Percentiles rank a stretch among this genome's conserved stretches.
Evolutionary conservation across 2,797 vertebrate genomes (phyloP).

Genomic region (Spondyliosoma cantharus): DNA sequence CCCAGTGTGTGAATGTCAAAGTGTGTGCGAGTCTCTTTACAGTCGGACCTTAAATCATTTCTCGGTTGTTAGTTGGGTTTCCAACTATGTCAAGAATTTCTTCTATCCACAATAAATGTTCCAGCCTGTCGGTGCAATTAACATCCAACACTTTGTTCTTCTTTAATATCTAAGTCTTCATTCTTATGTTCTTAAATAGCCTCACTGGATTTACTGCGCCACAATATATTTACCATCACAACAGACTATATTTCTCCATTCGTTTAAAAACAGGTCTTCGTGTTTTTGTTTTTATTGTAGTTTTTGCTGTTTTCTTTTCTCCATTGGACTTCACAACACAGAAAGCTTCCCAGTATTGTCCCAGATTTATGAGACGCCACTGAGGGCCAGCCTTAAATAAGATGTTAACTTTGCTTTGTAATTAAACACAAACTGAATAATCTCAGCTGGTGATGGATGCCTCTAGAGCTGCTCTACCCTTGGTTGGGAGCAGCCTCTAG

Average conservation of each 20-base stretch:
- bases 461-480: too few species aligned
- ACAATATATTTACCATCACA: neutral
- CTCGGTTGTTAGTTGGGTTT: constrained; percentile 41
- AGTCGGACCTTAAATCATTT: constrained; percentile 21
- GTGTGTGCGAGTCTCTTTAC: constrained; percentile 9
- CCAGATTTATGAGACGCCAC: constrained; percentile 3
- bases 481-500: too few species aligned
- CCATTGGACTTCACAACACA: neutral
- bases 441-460: constrained; percentile 23
- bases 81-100: constrained; percentile 39
- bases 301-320: neutral
- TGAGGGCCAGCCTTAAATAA: constrained; percentile 7
- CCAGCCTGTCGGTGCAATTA: constrained; percentile 32
- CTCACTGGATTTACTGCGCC: neutral
- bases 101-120: constrained; percentile 23
- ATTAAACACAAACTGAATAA: constrained; percentile 13
- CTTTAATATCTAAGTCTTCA: neutral
- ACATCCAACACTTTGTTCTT: constrained; percentile 10
- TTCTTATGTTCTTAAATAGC: constrained; percentile 6
- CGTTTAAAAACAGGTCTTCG: neutral
- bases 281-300: constrained; percentile 4
- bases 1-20: constrained; percentile 21
- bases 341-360: neutral
- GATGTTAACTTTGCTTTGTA: constrained; percentile 1
- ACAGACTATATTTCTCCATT: constrained; percentile 3